phyloP scores from a whole-genome alignment of 2,113 vertebrate species.

The Podilymbus podiceps region DNA sequence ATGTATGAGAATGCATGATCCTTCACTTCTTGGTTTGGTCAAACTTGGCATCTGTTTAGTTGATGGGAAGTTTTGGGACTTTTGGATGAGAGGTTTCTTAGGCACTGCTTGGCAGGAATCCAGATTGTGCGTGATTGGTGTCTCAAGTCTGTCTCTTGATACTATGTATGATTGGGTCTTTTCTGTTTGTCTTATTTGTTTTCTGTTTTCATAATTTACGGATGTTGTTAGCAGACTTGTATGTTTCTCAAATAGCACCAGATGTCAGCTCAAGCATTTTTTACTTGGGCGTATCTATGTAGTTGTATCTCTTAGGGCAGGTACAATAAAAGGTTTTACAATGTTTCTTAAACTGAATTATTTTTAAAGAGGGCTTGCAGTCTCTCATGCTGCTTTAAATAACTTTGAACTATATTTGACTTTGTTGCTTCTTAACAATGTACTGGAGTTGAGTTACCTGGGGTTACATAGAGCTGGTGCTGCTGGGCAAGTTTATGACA shows the following conservation, averaged over 20 bases:
- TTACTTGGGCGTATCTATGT: not conserved
- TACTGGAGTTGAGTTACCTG: slow-evolving; percentile 41
- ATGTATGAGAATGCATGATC: not conserved
- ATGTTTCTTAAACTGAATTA: not conserved
- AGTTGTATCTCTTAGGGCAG: not conserved
- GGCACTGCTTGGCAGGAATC: not conserved
- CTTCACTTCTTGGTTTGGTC: not conserved
- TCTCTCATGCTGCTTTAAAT: slow-evolving; percentile 20
- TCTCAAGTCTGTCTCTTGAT: not conserved
- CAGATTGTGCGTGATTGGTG: not conserved
- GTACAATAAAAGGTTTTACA: not conserved
- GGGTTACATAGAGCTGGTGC: slow-evolving; percentile 21
- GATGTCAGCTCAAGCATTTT: not conserved
- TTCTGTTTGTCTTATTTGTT: not conserved
- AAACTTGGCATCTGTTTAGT: not conserved
- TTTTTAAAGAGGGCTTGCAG: not conserved
- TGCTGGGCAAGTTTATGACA: slow-evolving; percentile 36
- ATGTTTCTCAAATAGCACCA: not conserved
- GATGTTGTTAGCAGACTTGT: not conserved
- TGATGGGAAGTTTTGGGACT: not conserved
- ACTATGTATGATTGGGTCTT: not conserved
- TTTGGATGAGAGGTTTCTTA: not conserved
- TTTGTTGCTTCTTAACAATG: slow-evolving; percentile 9
- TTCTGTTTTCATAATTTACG: not conserved
- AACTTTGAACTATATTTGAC: slow-evolving; percentile 34